Conservation (phyloP, 2,888 invertebrate species). For the Ormyrus pomaceus region DNA sequence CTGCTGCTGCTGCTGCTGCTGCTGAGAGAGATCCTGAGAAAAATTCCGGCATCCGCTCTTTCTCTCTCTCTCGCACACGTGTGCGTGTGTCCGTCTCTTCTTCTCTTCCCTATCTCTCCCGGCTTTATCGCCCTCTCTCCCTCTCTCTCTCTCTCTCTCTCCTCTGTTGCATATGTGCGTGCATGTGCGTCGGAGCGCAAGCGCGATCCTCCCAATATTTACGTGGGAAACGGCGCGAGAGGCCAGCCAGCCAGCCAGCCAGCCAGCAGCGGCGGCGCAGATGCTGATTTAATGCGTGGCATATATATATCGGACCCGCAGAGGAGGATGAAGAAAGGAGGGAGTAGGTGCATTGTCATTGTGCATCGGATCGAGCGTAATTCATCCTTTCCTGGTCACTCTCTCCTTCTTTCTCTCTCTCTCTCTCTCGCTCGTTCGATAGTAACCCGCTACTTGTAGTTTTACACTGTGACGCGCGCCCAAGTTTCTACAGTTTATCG, state of each 20-base stretch:
- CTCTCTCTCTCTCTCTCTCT: constrained; percentile 38
- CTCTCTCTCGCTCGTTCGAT: background rate
- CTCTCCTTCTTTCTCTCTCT: constrained; percentile 10
- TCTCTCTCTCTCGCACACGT: background rate
- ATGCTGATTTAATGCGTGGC: constrained; percentile 46
- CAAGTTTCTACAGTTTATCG: background rate
- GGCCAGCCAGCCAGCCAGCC: constrained; percentile 3
- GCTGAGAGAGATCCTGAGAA: constrained; percentile 57
- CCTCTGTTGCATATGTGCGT: constrained; percentile 12
- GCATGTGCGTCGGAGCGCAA: constrained; percentile 51
- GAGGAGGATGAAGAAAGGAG: constrained; percentile 30
- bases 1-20: constrained; percentile 47
- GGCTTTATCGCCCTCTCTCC: constrained; percentile 10
- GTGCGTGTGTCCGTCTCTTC: too few relatives aligned
- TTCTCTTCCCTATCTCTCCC: background rate
- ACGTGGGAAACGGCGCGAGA: constrained; percentile 72
- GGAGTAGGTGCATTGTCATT: constrained; percentile 61
- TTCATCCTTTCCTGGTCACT: constrained; percentile 57
- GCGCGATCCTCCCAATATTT: constrained; percentile 67
- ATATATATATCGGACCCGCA: background rate
- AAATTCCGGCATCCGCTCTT: constrained; percentile 55
- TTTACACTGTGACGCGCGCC: constrained; percentile 45
- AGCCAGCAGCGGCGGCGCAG: constrained; percentile 23
- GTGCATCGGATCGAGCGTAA: constrained; percentile 65
- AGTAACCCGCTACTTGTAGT: constrained; percentile 41